Conservation (phyloP, 2,797 vertebrate genomes). For the Ptychadena robeensis region DNA sequence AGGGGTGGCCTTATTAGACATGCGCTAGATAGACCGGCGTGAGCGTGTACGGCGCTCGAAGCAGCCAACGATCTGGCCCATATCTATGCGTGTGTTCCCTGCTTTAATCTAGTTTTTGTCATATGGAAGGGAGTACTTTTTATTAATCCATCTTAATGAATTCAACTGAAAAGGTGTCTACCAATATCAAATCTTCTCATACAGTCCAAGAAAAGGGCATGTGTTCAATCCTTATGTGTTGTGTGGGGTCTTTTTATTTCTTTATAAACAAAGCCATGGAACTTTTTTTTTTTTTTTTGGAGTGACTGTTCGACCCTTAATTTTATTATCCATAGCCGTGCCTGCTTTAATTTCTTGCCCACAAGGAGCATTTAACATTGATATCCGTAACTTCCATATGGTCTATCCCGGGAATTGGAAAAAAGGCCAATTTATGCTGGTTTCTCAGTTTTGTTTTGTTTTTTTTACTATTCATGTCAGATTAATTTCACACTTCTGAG, state of each 20-base stretch:
- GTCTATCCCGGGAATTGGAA: neutral
- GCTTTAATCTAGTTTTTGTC: too few species aligned
- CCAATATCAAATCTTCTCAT: neutral
- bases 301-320: slow-evolving; percentile 9
- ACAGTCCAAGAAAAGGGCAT: neutral
- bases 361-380: slow-evolving; percentile 1
- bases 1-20: too few species aligned
- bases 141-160: too few species aligned
- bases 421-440: neutral
- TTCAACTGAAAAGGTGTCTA: too few species aligned
- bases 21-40: too few species aligned
- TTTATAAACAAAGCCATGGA: neutral
- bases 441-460: slow-evolving; percentile 24
- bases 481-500: slow-evolving; percentile 57
- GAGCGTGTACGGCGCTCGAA: too few species aligned
- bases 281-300: neutral
- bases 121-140: too few species aligned
- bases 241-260: slow-evolving; percentile 1
- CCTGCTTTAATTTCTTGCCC: slow-evolving; percentile 9
- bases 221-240: neutral
- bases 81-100: too few species aligned
- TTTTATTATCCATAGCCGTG: slow-evolving; percentile 5
- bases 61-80: too few species aligned
- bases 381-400: slow-evolving; percentile 38
- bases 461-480: slow-evolving; percentile 45